Base-by-base conservation (phyloP, 2,797 vertebrate genomes). In the Anabacerthia variegaticeps region DNA sequence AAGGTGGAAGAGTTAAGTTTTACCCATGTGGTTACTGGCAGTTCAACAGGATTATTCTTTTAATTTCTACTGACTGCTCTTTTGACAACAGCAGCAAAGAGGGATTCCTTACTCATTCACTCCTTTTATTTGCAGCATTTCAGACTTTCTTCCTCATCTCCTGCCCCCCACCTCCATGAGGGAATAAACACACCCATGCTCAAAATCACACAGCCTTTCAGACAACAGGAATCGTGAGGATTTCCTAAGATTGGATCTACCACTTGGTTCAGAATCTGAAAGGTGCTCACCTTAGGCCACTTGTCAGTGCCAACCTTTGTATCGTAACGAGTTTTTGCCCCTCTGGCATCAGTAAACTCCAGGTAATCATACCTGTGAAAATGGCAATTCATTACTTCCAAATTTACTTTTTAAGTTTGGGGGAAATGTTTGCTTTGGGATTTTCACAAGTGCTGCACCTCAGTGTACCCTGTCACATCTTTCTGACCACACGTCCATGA, bases 271-370 rank as follows among this genome's bases (percentile, higher is more conserved):
- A 78, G 51, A 69, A 92, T 46, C 75, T 65, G 52, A 81, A 74
- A 85, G 59, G 36, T 30, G 94, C 98, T 96, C 97, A 99, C 99
- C 99, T 99, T 99, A 75, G 99, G 99, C 99, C 99, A 99, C 95
- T 99, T 99, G 49, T 99, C 99, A 44, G 98, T 99, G 94, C 99
- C 99, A 65, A 99, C 99, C 98, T 99, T 99, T 97, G 99, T 99
- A 96, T 99, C 99, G 13, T 99, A 99, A 90, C 99, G 99, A 46
- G 99, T 98, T 97, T 99, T 99, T n/a, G 98, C 99, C 59, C 99
- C 99, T 98, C 99, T 98, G 66, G 99, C 98, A 73, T 99, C 99
- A 5, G 99, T 99, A 95, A 99, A 99, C 92, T 99, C 99, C 96
- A 99, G 97, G 97, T 99, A 99, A 98, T 99, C 99, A 54, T 99